A percentile compares a stretch with the other conserved stretches of the same genome.
These are phyloP conservation scores for Melanocharis versteri DNA, from an alignment of 2,113 vertebrate genomes.

Conservation along the genomic window DNA sequence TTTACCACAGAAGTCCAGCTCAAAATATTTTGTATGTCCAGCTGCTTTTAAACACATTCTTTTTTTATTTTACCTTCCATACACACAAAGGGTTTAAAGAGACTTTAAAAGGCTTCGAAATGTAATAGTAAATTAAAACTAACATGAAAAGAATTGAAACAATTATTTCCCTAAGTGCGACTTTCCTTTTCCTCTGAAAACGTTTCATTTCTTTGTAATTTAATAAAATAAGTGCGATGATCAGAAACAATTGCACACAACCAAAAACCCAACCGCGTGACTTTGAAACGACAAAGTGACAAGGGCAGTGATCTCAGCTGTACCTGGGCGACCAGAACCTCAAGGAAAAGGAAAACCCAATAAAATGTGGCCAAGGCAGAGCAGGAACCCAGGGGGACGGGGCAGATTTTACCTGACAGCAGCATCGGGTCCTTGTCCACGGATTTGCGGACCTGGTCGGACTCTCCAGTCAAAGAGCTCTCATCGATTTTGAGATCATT, in stretches of 20 bases:
- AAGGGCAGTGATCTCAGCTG: background rate
- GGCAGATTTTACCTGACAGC: constrained; percentile 85
- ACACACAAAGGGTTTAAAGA: background rate
- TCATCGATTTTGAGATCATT: constrained; percentile 98
- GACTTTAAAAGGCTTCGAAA: background rate
- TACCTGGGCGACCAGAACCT: background rate
- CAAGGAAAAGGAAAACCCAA: background rate
- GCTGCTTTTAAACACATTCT: background rate
- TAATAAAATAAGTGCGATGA: background rate
- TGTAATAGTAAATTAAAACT: background rate
- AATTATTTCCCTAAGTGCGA: background rate
- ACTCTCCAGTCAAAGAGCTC: constrained; percentile 96
- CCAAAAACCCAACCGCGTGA: fast-evolving
- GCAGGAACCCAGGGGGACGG: background rate
- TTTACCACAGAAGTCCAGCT: background rate
- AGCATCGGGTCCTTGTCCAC: constrained; percentile 97
- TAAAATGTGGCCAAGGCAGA: background rate
- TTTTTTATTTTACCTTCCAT: background rate
- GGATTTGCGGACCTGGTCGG: constrained; percentile 93
- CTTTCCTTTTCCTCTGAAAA: background rate
- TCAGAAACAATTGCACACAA: background rate
- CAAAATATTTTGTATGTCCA: background rate
- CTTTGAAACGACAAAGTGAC: background rate
- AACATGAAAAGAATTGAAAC: background rate
- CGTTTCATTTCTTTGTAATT: background rate